These are phyloP conservation scores for Arctocebus calabarensis DNA, from an alignment of 2,797 vertebrate genomes.

Conservation along the genomic window DNA sequence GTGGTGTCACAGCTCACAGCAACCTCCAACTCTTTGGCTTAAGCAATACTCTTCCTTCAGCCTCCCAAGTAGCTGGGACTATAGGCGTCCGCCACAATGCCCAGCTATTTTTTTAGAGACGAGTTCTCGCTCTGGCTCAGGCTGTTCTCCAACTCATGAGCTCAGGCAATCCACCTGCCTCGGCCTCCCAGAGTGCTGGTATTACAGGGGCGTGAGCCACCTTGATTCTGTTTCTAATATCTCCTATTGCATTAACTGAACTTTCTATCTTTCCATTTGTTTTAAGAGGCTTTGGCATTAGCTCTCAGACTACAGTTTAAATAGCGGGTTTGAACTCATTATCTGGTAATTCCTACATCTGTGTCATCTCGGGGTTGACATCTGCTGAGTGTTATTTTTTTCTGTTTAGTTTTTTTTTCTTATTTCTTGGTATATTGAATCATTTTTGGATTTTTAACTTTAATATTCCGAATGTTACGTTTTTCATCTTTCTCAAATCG, in stretches of 20 bases:
- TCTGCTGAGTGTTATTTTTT: not conserved
- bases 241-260: not conserved
- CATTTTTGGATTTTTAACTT: not conserved
- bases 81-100: too few relatives aligned
- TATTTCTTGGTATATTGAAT: not conserved
- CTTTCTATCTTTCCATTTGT: slow-evolving; percentile 17
- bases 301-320: not conserved
- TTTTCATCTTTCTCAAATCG: not conserved
- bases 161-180: too few relatives aligned
- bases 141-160: too few relatives aligned
- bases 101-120: too few relatives aligned
- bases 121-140: too few relatives aligned
- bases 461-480: not conserved
- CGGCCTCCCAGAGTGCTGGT: too few relatives aligned
- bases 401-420: not conserved
- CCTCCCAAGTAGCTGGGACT: too few relatives aligned
- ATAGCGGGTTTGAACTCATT: not conserved
- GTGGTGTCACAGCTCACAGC: too few relatives aligned
- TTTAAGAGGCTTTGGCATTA: not conserved
- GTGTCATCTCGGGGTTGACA: not conserved
- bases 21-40: too few relatives aligned
- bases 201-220: too few relatives aligned
- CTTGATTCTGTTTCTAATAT: not conserved
- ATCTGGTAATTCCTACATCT: not conserved
- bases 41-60: too few relatives aligned